Conservation (phyloP, 2,888 invertebrate species). For the Platycnemis pennipes region DNA sequence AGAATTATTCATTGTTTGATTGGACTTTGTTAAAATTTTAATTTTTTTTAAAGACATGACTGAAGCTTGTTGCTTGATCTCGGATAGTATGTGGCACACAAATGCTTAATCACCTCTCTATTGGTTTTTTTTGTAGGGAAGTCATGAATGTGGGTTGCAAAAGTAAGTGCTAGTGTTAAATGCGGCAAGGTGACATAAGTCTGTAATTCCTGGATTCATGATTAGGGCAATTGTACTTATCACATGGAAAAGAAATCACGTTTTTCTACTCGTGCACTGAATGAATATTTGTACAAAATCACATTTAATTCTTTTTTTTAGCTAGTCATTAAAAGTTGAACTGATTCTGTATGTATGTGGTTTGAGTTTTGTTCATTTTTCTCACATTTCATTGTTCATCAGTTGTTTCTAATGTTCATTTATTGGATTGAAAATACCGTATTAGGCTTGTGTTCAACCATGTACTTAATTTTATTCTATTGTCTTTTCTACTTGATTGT, state of each 20-base stretch:
- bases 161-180: slow-evolving; percentile 42
- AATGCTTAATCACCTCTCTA: slow-evolving; percentile 29
- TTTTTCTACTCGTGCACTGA: slow-evolving; percentile 56
- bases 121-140: slow-evolving; percentile 35
- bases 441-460: background rate
- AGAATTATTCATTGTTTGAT: background rate
- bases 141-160: slow-evolving; percentile 15
- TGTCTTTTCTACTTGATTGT: background rate
- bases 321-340: slow-evolving; percentile 53
- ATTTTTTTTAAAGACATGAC: slow-evolving; percentile 44
- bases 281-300: slow-evolving; percentile 59
- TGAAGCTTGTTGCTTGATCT: slow-evolving; percentile 63
- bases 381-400: background rate
- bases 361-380: slow-evolving; percentile 33
- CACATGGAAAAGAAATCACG: slow-evolving; percentile 26
- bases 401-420: slow-evolving; percentile 34
- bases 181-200: background rate
- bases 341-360: slow-evolving; percentile 21
- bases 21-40: background rate
- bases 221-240: slow-evolving; percentile 57
- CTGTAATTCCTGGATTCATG: background rate
- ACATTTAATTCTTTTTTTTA: slow-evolving; percentile 56
- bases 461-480: slow-evolving; percentile 45
- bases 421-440: slow-evolving; percentile 20
- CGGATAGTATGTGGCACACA: slow-evolving; percentile 16